phyloP scores from a whole-genome alignment of 2,797 vertebrate species.

The Cyclura pinguis region DNA sequence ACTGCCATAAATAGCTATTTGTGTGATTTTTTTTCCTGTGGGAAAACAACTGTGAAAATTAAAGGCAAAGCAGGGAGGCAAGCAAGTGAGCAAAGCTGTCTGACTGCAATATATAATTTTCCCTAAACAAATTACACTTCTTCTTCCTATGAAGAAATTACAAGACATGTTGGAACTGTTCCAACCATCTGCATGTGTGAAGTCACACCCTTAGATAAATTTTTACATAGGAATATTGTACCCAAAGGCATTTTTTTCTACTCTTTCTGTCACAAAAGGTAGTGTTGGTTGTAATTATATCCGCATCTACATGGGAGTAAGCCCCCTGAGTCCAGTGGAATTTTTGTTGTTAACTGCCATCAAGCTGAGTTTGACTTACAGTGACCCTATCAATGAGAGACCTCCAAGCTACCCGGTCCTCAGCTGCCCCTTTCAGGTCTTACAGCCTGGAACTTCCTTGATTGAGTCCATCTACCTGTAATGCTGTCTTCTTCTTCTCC shows the following conservation, averaged over 20 bases:
- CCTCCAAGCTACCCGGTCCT: too few relatives aligned
- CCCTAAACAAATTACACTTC: not conserved
- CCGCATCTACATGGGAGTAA: not conserved
- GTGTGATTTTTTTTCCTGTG: not conserved
- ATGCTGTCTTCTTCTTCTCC: too few relatives aligned
- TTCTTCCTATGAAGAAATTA: not conserved
- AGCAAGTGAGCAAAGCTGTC: not conserved
- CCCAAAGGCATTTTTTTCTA: not conserved
- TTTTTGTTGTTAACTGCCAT: not conserved
- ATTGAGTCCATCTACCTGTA: too few relatives aligned
- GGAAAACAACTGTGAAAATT: not conserved
- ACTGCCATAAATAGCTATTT: accelerated
- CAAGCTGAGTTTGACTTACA: too few relatives aligned
- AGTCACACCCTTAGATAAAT: conserved; percentile 43
- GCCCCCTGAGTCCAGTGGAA: not conserved
- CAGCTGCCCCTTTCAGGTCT: too few relatives aligned
- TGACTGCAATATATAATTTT: not conserved
- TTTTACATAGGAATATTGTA: not conserved
- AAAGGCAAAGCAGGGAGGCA: not conserved
- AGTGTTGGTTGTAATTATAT: not conserved
- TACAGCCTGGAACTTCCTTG: too few relatives aligned
- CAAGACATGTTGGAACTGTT: conserved; percentile 47
- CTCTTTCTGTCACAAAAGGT: not conserved
- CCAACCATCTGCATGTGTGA: conserved; percentile 49
- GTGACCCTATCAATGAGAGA: too few relatives aligned